Percentiles rank a stretch among this genome's conserved stretches.
Evolutionary conservation across 2,797 vertebrate genomes (phyloP).

Genomic region (Hozukius guyotensis): DNA sequence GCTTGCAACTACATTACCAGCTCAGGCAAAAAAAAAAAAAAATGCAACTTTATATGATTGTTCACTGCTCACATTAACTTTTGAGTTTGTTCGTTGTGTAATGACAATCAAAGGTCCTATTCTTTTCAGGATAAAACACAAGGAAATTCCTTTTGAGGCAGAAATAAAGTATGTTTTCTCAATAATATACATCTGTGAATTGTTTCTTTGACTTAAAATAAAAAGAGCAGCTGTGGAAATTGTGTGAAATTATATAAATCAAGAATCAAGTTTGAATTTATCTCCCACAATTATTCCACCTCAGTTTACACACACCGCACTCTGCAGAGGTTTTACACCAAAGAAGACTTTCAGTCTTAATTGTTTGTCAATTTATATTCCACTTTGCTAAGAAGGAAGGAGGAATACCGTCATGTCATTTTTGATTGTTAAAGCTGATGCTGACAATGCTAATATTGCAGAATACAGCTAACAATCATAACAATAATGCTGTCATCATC

Average conservation of each 20-base stretch:
- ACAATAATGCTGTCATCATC: not conserved
- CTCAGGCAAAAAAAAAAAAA: no score
- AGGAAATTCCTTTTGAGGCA: not conserved
- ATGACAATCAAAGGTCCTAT: not conserved
- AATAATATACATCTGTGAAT: not conserved
- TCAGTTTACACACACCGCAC: not conserved
- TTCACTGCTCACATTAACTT: no score
- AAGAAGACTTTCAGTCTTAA: not conserved
- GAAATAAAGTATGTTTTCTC: not conserved
- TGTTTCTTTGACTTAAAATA: not conserved
- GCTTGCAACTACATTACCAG: no score
- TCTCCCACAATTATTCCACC: not conserved
- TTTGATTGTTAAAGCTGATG: not conserved
- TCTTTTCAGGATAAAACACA: not conserved
- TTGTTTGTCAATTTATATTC: conserved; percentile 8
- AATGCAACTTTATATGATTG: no score
- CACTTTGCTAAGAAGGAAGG: not conserved
- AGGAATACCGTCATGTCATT: not conserved
- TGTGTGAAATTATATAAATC: not conserved
- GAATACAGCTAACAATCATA: not conserved
- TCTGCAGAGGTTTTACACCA: not conserved
- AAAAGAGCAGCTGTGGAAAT: not conserved
- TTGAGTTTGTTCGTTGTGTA: not conserved
- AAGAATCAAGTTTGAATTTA: not conserved
- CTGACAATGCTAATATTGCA: not conserved